A percentile compares a stretch with the other conserved stretches of the same genome.
Evolutionary conservation across 2,888 invertebrate genomes (phyloP).

Genomic region (Drosophila pegasa): DNA sequence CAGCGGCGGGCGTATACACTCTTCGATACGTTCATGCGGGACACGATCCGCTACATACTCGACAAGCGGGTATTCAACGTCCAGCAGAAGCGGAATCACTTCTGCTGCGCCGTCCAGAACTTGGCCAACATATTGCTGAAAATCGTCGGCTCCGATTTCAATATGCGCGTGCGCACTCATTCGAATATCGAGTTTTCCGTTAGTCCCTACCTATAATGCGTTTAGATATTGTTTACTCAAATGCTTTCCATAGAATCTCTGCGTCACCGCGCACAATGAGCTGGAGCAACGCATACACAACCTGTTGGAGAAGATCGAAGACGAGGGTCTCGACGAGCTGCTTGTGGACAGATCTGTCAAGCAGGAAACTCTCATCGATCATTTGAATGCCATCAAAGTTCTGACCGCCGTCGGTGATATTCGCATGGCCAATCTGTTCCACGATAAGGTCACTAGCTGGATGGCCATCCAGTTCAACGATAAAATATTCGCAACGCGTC

Average conservation of each 20-base stretch:
- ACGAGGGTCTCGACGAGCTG: slow-evolving; percentile 33
- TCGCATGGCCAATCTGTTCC: slow-evolving; percentile 29
- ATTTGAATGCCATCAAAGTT: slow-evolving; percentile 56
- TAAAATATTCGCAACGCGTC: not conserved
- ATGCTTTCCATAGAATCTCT: slow-evolving; percentile 52
- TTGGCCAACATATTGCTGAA: slow-evolving; percentile 70
- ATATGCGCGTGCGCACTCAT: slow-evolving; percentile 59
- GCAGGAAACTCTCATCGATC: slow-evolving; percentile 36
- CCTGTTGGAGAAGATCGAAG: slow-evolving; percentile 39
- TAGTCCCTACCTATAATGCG: slow-evolving; percentile 1
- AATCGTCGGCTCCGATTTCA: slow-evolving; percentile 73
- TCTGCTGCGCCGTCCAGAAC: slow-evolving; percentile 71
- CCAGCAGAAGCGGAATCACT: slow-evolving; percentile 56
- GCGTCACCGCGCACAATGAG: slow-evolving; percentile 54
- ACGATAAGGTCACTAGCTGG: slow-evolving; percentile 43
- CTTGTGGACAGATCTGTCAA: not conserved
- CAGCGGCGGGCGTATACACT: slow-evolving; percentile 39
- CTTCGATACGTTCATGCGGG: slow-evolving; percentile 52
- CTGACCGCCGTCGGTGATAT: slow-evolving; percentile 46
- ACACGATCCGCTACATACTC: slow-evolving; percentile 51
- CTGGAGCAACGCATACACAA: slow-evolving; percentile 53
- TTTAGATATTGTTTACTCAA: not conserved
- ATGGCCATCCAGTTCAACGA: not conserved
- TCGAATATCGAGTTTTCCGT: slow-evolving; percentile 66
- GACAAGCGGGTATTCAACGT: slow-evolving; percentile 38